Base-by-base conservation (phyloP, 2,113 vertebrate species). In the Silurus asotus region DNA sequence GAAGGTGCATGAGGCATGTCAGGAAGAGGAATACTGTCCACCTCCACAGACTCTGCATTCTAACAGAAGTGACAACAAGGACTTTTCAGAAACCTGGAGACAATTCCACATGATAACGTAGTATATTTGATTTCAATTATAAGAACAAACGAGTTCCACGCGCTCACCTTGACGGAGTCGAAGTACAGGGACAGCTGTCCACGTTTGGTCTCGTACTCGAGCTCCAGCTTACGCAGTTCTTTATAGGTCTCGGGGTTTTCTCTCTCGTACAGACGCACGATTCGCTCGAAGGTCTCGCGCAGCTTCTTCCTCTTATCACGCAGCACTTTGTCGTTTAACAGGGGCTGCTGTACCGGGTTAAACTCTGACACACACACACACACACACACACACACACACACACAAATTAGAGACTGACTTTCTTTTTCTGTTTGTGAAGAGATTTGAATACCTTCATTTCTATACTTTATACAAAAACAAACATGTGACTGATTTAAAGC, bases 1-100 rank as follows among this genome's bases (percentile, higher is more conserved):
- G 98, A 99, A 5, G 98, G 98, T 37, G 98, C 98, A 1, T 99
- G 98, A 0, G 98, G 98, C 97, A 99, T 97, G 83, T 99, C 98
- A 70, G 98, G 98, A 82, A 99, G 92, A 25, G 98, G 98, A 88
- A 99, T 99, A 83, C 97, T 99, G 91, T 99, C 98, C 58, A 99
- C 98, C 91, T 99, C 98, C 89, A 99, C 98, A 1, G 97, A 97
- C 87, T 99, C 97, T 20, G 98, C 98, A 87, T 99, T 99, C 98
- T 99, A 72, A 84, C 6, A 55, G 75, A 79, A 72, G 69, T 1
- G 59, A 58, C 17, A 74, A 51, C 6, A 56, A 15, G 14, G 23
- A 55, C 0, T 8, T 51, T 53, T 49, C 69, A 48, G 45, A 51
- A 5, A n/a, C 11, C 2, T 5, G 2, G 72, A 11, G 48, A 77